Conservation (phyloP, 2,797 vertebrate species). For the Pipistrellus nathusii region DNA sequence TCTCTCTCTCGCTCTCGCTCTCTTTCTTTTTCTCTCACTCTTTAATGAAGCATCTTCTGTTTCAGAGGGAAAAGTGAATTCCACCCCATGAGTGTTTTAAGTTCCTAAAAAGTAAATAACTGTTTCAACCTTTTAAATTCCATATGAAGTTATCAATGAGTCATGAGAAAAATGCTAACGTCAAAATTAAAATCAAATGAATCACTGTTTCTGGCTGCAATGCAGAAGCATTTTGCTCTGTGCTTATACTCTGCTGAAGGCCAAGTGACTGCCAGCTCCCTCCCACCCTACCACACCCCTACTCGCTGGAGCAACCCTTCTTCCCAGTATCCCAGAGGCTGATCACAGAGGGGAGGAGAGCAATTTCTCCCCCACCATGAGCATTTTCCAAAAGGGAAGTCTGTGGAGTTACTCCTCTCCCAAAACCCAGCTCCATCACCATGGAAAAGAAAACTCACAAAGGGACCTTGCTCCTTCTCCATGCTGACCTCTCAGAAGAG, state of each 20-base stretch:
- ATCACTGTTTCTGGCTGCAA: conserved; percentile 80
- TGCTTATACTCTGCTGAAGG: not conserved
- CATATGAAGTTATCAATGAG: conserved; percentile 78
- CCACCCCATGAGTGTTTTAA: conserved; percentile 47
- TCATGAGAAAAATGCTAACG: conserved; percentile 81
- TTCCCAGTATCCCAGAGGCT: conserved; percentile 66
- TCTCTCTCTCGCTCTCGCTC: too few relatives aligned
- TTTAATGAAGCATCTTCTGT: not conserved
- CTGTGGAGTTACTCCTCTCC: conserved; percentile 77
- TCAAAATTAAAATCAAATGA: conserved; percentile 78
- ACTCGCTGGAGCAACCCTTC: conserved; percentile 61
- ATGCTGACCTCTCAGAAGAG: conserved; percentile 62
- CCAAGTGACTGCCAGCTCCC: conserved; percentile 34
- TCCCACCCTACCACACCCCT: not conserved
- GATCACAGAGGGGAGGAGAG: conserved; percentile 75
- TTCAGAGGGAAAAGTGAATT: conserved; percentile 48
- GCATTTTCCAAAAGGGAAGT: conserved; percentile 83
- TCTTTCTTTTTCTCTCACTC: too few relatives aligned
- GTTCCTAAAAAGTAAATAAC: conserved; percentile 80
- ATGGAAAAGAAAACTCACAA: conserved; percentile 79
- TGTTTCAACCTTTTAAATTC: conserved; percentile 70
- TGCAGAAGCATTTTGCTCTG: conserved; percentile 65
- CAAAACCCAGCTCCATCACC: conserved; percentile 77
- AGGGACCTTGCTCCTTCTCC: conserved; percentile 68
- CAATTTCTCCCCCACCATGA: conserved; percentile 74